Base-by-base conservation (phyloP, 1,140 invertebrate species). In the Drosophila sucinea region DNA sequence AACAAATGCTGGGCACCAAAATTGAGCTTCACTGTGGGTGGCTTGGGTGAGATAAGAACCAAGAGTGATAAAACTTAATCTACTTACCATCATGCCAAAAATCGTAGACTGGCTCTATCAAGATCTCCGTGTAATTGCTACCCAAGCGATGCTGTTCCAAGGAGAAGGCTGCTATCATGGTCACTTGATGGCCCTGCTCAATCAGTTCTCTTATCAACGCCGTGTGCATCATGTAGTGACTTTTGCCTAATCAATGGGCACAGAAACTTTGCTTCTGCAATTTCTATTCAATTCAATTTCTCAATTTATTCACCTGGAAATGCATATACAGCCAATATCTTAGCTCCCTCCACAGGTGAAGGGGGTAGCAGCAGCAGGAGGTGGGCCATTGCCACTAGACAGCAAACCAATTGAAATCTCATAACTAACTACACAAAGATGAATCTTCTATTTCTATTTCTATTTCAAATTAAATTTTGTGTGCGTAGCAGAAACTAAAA, bases 51-150 rank as follows among this genome's bases (percentile, higher is more conserved):
- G 5, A 30, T 54, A 11, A 33, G 29, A 33, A 32, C 7, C 17
- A 2, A 0, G 0, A 30, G 25, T 10, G 5, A 4, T 8, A 23
- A 8, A 51, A 41, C 38, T 3, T 11, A 27, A n/a, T 2, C 8
- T 51, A 47, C 77, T 85, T 60, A 91, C 90, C 75, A 60, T 89
- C 87, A 11, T 80, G 60, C 90, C 84, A 90, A 30, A 77, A 90
- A 63, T 91, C 84, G 40, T 90, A 90, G 27, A 90, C 79, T 1
- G 90, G 90, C 6, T 86, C 87, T 29, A 91, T 91, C 8, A 91
- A 67, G 32, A 91, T 63, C 57, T 91, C 90, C 7, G 87, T 91
- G 23, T 81, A 91, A 60, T 91, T 91, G 44, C 60, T 54, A 32
- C 90, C 90, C 63, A 91, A 70, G 3, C 65, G 27, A 23, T 83